Evolutionary conservation across 2,797 vertebrate genomes (phyloP).

Genomic region (Enteromius unitaeniatus): DNA sequence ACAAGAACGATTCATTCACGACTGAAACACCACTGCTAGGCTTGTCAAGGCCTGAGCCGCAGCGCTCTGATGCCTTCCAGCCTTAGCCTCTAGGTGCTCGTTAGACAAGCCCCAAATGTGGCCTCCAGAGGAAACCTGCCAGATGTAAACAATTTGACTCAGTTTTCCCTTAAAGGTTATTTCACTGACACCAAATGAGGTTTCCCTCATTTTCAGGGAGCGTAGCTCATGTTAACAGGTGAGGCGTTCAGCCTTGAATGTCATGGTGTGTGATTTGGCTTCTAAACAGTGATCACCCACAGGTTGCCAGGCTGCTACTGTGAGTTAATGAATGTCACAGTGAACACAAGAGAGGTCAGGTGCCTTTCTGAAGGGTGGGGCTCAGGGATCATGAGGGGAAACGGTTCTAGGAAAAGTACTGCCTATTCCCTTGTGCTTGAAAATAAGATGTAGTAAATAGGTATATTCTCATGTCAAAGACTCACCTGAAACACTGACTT

Average conservation of each 20-base stretch:
- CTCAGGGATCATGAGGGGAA: constrained; percentile 19
- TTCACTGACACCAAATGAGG: constrained; percentile 21
- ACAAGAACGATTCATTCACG: constrained; percentile 21
- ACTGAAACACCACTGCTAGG: constrained; percentile 38
- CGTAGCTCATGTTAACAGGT: constrained; percentile 34
- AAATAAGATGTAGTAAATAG: constrained; percentile 6
- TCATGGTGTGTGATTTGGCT: constrained; percentile 37
- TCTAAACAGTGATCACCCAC: constrained; percentile 40
- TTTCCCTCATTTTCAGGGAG: constrained; percentile 11
- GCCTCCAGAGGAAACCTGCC: constrained; percentile 45
- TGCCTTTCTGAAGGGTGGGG: constrained; percentile 43
- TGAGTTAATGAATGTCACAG: constrained; percentile 46
- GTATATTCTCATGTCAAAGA: not conserved
- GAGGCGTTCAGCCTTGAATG: constrained; percentile 31
- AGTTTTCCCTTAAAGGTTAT: constrained; percentile 44
- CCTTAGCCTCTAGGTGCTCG: constrained; percentile 41
- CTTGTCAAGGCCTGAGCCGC: constrained; percentile 42
- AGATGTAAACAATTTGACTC: constrained; percentile 47
- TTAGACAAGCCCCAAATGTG: constrained; percentile 49
- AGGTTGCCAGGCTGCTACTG: constrained; percentile 51
- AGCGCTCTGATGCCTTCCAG: constrained; percentile 23
- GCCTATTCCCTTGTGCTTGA: constrained; percentile 1
- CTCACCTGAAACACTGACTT: constrained; percentile 15
- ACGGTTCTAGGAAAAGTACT: constrained; percentile 25
- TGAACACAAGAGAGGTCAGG: constrained; percentile 34